A percentile compares a stretch with the other conserved stretches of the same genome.
Evolutionary conservation across 2,888 invertebrate genomes (phyloP).

Genomic region (Slavum lentiscoides): DNA sequence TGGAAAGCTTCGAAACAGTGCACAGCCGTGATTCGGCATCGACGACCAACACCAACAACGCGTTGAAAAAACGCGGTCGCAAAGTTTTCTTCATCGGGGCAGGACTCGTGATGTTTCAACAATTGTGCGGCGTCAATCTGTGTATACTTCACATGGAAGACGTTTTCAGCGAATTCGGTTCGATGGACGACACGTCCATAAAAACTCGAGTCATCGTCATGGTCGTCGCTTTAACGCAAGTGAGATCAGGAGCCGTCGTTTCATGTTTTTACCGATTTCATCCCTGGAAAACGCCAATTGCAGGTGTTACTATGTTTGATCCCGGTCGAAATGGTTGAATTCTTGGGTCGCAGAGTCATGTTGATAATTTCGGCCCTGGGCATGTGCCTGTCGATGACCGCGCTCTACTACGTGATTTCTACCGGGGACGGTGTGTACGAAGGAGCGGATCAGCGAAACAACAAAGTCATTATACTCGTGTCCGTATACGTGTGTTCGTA

Average conservation of each 20-base stretch:
- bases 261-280: too few relatives aligned
- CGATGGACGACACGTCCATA: background rate
- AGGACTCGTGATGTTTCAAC: conserved; percentile 16
- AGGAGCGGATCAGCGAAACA: background rate
- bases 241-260: background rate
- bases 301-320: background rate
- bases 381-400: background rate
- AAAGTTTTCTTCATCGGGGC: background rate
- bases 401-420: background rate
- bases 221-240: background rate
- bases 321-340: conserved; percentile 5
- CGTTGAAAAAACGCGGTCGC: background rate
- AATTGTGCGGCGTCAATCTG: background rate
- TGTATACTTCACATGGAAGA: background rate
- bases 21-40: background rate
- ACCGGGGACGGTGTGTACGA: too few relatives aligned
- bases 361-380: background rate
- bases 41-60: background rate
- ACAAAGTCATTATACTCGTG: background rate
- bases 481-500: background rate
- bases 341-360: conserved; percentile 1
- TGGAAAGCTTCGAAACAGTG: background rate
- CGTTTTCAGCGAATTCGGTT: background rate
- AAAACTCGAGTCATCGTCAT: background rate
- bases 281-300: too few relatives aligned